These are phyloP conservation scores for Sterna hirundo DNA, from an alignment of 2,113 vertebrate genomes.

Conservation along the genomic window DNA sequence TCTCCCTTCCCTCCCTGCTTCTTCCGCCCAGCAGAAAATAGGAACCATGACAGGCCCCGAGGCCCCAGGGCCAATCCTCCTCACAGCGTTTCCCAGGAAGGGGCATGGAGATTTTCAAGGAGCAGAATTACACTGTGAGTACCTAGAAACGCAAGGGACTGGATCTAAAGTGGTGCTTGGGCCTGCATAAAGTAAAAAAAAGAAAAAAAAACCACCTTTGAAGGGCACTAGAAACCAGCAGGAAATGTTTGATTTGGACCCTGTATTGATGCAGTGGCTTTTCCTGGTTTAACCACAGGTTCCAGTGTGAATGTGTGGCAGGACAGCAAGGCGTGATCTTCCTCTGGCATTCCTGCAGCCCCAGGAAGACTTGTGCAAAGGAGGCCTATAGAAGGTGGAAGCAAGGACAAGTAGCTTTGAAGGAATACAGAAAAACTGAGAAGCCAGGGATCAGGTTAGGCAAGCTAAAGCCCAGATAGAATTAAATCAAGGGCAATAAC, in stretches of 20 bases:
- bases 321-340: accelerated
- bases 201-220: accelerated
- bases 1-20: too few species aligned
- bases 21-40: not conserved
- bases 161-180: not conserved
- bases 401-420: not conserved
- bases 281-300: accelerated
- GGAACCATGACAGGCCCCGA: too few species aligned
- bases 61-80: not conserved
- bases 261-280: too few species aligned
- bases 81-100: accelerated
- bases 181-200: not conserved
- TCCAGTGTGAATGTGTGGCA: accelerated
- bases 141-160: not conserved
- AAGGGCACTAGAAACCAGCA: not conserved
- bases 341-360: not conserved
- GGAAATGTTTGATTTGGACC: not conserved
- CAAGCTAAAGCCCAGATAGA: not conserved
- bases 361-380: not conserved
- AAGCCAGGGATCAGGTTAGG: not conserved
- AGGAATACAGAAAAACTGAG: not conserved
- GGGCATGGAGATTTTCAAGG: accelerated
- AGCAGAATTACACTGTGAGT: not conserved
- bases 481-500: not conserved
- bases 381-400: not conserved